A percentile compares a stretch with the other conserved stretches of the same genome.
Conservation (phyloP, 2,888 invertebrate genomes). For the Oxytorus armatus region DNA sequence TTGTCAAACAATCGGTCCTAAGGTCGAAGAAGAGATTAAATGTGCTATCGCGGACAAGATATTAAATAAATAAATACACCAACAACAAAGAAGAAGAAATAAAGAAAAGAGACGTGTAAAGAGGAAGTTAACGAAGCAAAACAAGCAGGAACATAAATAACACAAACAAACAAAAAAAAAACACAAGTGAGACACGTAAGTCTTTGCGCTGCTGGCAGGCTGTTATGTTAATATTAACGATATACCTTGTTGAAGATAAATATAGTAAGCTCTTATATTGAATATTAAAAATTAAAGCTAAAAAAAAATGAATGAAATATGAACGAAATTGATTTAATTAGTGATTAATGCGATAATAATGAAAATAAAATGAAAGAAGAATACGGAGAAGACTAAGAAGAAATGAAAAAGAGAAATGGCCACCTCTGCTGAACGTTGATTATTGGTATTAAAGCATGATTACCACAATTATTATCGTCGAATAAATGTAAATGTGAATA, state of each 20-base stretch:
- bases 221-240: conserved; percentile 83
- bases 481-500: conserved; percentile 74
- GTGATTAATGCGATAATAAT: conserved; percentile 70
- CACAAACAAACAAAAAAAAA: conserved; percentile 56
- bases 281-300: conserved; percentile 77
- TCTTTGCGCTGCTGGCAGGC: conserved; percentile 83
- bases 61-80: conserved; percentile 21
- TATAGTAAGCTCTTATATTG: conserved; percentile 81
- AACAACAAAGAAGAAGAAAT: conserved; percentile 16
- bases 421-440: conserved; percentile 79
- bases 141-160: conserved; percentile 53
- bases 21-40: conserved; percentile 58
- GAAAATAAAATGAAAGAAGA: conserved; percentile 63
- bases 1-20: conserved; percentile 73
- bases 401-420: conserved; percentile 55
- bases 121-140: conserved; percentile 13
- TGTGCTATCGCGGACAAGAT: conserved; percentile 57
- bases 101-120: conserved; percentile 27
- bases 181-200: conserved; percentile 73
- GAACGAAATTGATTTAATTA: conserved; percentile 74
- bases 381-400: conserved; percentile 34
- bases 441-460: conserved; percentile 74
- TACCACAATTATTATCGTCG: conserved; percentile 70
- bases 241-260: conserved; percentile 83
- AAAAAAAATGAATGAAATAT: conserved; percentile 64